A percentile compares a stretch with the other conserved stretches of the same genome.
Evolutionary conservation across 2,888 invertebrate species (phyloP).

Genomic region (Siphlonurus alternatus): DNA sequence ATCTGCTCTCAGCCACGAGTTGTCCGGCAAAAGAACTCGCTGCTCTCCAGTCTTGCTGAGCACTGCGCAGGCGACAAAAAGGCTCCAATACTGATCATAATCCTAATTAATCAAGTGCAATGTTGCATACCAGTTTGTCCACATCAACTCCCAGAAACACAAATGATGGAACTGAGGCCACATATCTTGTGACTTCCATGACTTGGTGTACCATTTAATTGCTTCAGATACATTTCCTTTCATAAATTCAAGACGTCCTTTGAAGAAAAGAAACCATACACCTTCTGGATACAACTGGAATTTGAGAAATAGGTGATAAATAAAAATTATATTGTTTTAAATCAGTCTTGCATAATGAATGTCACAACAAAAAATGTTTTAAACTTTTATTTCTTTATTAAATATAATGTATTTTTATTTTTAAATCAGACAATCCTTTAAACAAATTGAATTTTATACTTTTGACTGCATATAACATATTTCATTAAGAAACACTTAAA

Average conservation of each 20-base stretch:
- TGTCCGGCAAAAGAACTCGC: conserved; percentile 53
- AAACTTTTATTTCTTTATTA: no score
- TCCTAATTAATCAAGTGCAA: not conserved
- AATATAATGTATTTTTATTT: no score
- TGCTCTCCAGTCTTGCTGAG: conserved; percentile 57
- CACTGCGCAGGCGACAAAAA: conserved; percentile 27
- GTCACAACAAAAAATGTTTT: no score
- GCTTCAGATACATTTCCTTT: conserved; percentile 56
- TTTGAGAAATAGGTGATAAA: no score
- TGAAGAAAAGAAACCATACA: conserved; percentile 83
- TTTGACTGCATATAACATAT: no score
- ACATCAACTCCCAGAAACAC: conserved; percentile 88
- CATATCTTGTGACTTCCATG: conserved; percentile 62
- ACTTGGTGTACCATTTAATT: conserved; percentile 56
- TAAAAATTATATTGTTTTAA: not conserved
- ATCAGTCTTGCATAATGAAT: no score
- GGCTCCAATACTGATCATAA: not conserved
- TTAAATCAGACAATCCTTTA: no score
- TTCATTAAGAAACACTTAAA: no score
- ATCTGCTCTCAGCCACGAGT: conserved; percentile 61
- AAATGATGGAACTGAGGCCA: conserved; percentile 89
- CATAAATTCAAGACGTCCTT: conserved; percentile 69
- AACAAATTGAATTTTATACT: no score
- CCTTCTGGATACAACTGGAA: conserved; percentile 56
- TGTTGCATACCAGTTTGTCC: conserved; percentile 54